Evolutionary conservation across 2,888 invertebrate species (phyloP).

Genomic region (Acleris holmiana): DNA sequence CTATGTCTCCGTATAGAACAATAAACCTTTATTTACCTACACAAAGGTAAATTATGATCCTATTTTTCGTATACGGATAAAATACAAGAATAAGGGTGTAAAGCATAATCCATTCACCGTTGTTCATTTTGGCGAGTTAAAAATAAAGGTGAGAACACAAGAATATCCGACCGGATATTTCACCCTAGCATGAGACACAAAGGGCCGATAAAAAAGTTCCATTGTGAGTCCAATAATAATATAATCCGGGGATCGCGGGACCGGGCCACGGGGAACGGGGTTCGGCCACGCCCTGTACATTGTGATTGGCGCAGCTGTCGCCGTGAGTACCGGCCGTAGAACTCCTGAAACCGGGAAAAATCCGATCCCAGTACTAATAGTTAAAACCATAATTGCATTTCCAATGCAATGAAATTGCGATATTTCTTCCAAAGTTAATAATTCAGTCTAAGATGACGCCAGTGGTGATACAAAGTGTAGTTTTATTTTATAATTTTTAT

Average conservation of each 20-base stretch:
- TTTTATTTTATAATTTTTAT: too few relatives aligned
- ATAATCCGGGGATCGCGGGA: constrained; percentile 72
- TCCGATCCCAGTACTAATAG: too few relatives aligned
- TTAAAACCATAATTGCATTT: too few relatives aligned
- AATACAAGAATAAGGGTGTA: constrained; percentile 39
- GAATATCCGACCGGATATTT: constrained; percentile 84
- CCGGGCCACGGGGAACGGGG: constrained; percentile 58
- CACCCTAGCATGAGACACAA: constrained; percentile 79
- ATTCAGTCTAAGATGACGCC: too few relatives aligned
- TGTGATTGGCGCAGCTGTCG: constrained; percentile 84
- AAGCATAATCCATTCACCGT: constrained; percentile 67
- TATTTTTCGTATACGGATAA: constrained; percentile 9
- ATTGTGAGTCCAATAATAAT: constrained; percentile 77
- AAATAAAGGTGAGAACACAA: constrained; percentile 76
- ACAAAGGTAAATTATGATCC: constrained; percentile 7
- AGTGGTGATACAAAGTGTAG: too few relatives aligned
- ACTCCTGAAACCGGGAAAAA: constrained; percentile 43
- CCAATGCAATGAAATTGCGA: too few relatives aligned
- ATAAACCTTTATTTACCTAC: neutral
- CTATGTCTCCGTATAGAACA: neutral
- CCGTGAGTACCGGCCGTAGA: constrained; percentile 63
- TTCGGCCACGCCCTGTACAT: constrained; percentile 76
- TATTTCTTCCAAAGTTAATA: too few relatives aligned
- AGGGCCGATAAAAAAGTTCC: constrained; percentile 78
- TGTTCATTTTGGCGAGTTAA: constrained; percentile 68